These are phyloP conservation scores for Brachyptera putata DNA, from an alignment of 2,888 invertebrate species.

Conservation along the genomic window DNA sequence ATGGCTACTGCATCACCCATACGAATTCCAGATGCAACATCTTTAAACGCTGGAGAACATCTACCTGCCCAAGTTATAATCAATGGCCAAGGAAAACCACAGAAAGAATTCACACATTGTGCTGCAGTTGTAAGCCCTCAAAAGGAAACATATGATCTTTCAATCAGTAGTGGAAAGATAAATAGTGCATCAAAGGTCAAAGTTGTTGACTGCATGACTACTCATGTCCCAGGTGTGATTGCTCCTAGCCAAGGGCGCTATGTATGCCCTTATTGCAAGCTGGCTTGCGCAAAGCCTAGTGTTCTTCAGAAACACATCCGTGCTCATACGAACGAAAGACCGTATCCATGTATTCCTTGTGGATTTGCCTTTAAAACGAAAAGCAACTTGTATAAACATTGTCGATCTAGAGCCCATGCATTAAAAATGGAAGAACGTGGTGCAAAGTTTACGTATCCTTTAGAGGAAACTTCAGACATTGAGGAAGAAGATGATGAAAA, in stretches of 20 bases:
- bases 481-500: constrained; percentile 25
- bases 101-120: background rate
- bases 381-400: constrained; percentile 89
- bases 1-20: constrained; percentile 56
- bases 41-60: background rate
- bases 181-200: no score
- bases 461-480: constrained; percentile 26
- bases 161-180: background rate
- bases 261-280: constrained; percentile 82
- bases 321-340: constrained; percentile 89
- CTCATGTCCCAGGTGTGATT: background rate
- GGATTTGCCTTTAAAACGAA: constrained; percentile 92
- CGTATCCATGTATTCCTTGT: constrained; percentile 84
- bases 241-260: constrained; percentile 56
- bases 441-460: constrained; percentile 24
- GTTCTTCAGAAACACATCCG: constrained; percentile 91
- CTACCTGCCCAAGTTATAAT: background rate
- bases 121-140: background rate
- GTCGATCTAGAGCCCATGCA: constrained; percentile 69
- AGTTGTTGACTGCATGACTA: no score
- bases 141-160: background rate
- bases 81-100: background rate
- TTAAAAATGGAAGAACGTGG: constrained; percentile 58
- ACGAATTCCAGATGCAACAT: background rate
- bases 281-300: constrained; percentile 88